phyloP scores from a whole-genome alignment of 2,888 invertebrate genomes.

The Poecilus cupreus region DNA sequence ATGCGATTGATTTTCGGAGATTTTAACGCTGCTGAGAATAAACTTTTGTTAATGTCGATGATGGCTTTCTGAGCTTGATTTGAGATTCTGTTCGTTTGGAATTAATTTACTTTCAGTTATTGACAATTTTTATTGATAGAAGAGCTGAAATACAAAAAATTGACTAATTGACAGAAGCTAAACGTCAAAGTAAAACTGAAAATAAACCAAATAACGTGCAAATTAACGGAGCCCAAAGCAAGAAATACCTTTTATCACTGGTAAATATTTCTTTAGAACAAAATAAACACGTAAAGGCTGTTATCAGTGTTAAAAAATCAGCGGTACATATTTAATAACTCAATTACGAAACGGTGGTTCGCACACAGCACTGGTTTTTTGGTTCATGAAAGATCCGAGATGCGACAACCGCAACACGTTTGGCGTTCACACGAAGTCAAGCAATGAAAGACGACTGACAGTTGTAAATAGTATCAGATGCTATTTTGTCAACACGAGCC shows the following conservation, averaged over 20 bases:
- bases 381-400: conserved; percentile 17
- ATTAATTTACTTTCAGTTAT: not conserved
- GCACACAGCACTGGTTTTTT: conserved; percentile 30
- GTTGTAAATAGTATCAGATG: conserved; percentile 49
- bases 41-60: conserved; percentile 14
- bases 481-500: conserved; percentile 43
- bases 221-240: not conserved
- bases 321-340: conserved; percentile 6
- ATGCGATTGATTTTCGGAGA: not conserved
- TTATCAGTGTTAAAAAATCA: conserved; percentile 14
- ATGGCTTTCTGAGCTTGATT: not conserved
- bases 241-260: conserved; percentile 22
- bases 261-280: conserved; percentile 6
- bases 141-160: too few species aligned
- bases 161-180: not conserved
- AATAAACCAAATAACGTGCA: not conserved
- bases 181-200: not conserved
- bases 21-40: conserved; percentile 46
- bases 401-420: conserved; percentile 11
- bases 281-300: not conserved
- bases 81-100: conserved; percentile 16
- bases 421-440: conserved; percentile 35
- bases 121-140: too few species aligned
- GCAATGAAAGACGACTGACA: conserved; percentile 40
- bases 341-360: conserved; percentile 14